Evolutionary conservation across 2,113 vertebrate species (phyloP), one percentile per base, ranked within the genome.

Genomic region (Oncorhynchus clarkii): DNA sequence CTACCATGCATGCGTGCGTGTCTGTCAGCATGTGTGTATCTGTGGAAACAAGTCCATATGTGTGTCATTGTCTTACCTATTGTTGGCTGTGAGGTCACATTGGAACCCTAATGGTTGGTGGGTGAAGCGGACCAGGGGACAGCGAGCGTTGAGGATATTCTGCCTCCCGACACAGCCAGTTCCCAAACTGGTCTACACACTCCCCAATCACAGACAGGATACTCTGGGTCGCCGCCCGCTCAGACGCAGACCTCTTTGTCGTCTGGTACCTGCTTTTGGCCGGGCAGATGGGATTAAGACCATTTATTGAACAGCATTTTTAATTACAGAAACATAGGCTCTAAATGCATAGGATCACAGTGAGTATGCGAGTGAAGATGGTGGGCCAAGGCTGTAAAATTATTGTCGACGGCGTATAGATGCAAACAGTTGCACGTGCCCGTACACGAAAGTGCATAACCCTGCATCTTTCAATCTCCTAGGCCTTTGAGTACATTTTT

Each of bases 81-180:
- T 99, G 83, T 96, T 98, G 70, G 95, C 89, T 4, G 97, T 98
- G 79, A 99, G 93, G 87, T 99, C 98, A 86, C 98, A 99, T 80
- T 96, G 96, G 84, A 99, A 95, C 67, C 96, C 96, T 4, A 97
- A 96, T 0, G 97, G 93, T 29, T 98, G 96, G 87, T 99, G 97
- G 59, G 94, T 82, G 69, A 99, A 99, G 39, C 96, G 94, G 72
- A 99, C 94, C 13, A 99, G 90, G 0, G 98, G 98, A 76, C 97
- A 98, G 14, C 97, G 94, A 45, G 98, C 98, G 2, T 97, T 94
- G 9, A 99, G 89, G 70, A 99, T 98, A 88, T 96, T 98, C 81
- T 97, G 96, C 2, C 99, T 78, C 0, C 90, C 93, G 0, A 84
- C 88, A 70, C 94, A 99, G 0, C 97, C 95, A 0, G 97, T 95